Percentiles rank a stretch among this genome's conserved stretches.
Conservation (phyloP, 2,888 invertebrate genomes). For the Mythimna ferrago region DNA sequence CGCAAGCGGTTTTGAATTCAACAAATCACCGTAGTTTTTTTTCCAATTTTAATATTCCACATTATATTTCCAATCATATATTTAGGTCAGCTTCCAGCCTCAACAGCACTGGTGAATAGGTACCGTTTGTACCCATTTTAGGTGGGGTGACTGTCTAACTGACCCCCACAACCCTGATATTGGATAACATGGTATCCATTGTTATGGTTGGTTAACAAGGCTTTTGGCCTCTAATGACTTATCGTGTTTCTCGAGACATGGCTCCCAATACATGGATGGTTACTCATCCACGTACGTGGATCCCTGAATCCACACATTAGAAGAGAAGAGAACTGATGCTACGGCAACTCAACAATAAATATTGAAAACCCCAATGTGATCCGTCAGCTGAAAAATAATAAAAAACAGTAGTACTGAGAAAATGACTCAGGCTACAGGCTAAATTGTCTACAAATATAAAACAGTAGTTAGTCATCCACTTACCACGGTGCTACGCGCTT, state of each 20-base stretch:
- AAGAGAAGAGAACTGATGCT: too few relatives aligned
- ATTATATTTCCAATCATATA: too few relatives aligned
- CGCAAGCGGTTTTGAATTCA: not conserved
- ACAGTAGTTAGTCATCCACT: constrained; percentile 45
- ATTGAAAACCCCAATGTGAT: not conserved
- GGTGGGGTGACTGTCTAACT: too few relatives aligned
- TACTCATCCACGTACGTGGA: not conserved
- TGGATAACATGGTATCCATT: too few relatives aligned
- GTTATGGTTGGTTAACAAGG: too few relatives aligned
- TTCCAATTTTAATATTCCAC: not conserved
- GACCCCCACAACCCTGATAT: too few relatives aligned
- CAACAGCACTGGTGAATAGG: too few relatives aligned
- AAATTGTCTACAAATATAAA: constrained; percentile 15
- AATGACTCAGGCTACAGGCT: not conserved
- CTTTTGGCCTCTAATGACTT: not conserved
- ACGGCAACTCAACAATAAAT: too few relatives aligned
- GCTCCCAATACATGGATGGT: not conserved
- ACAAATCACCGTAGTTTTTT: not conserved
- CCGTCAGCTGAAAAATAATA: not conserved
- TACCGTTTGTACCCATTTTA: too few relatives aligned
- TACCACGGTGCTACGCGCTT: constrained; percentile 78
- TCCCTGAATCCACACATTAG: not conserved
- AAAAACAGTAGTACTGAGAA: not conserved
- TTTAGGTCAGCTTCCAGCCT: too few relatives aligned
- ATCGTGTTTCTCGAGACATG: not conserved